phyloP scores from a whole-genome alignment of 2,797 vertebrate species.

The Hoplostethus atlanticus region DNA sequence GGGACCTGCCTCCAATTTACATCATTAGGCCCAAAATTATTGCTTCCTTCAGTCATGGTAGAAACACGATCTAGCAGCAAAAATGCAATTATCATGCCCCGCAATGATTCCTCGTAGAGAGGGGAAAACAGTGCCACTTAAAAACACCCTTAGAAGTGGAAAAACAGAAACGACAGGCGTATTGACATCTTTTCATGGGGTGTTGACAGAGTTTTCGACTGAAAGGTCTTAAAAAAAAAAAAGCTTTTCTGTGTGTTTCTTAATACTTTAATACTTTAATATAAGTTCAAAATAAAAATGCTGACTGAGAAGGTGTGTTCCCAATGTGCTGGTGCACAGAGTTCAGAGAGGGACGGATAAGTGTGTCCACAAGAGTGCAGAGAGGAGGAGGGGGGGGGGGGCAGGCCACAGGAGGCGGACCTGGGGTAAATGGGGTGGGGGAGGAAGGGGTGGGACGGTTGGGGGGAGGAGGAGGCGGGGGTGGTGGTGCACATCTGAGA shows the following conservation, averaged over 20 bases:
- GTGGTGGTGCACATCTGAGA: constrained; percentile 77
- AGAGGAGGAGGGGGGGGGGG: constrained; percentile 8
- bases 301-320: neutral
- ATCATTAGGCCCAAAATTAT: constrained; percentile 87
- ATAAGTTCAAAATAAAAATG: neutral
- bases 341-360: constrained; percentile 43
- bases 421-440: constrained; percentile 27
- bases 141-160: neutral
- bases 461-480: constrained; percentile 13
- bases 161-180: neutral
- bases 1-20: constrained; percentile 86
- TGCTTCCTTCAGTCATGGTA: constrained; percentile 86
- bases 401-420: constrained; percentile 1
- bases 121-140: neutral
- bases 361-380: constrained; percentile 36
- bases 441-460: constrained; percentile 16
- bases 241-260: neutral
- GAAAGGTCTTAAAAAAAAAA: neutral
- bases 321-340: no score
- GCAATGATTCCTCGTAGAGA: constrained; percentile 20
- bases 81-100: constrained; percentile 78
- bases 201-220: constrained; percentile 8
- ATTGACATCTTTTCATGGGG: constrained; percentile 2
- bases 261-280: neutral
- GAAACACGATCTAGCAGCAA: constrained; percentile 80